These are phyloP conservation scores for Euphydryas editha DNA, from an alignment of 2,888 invertebrate species.

Conservation along the genomic window DNA sequence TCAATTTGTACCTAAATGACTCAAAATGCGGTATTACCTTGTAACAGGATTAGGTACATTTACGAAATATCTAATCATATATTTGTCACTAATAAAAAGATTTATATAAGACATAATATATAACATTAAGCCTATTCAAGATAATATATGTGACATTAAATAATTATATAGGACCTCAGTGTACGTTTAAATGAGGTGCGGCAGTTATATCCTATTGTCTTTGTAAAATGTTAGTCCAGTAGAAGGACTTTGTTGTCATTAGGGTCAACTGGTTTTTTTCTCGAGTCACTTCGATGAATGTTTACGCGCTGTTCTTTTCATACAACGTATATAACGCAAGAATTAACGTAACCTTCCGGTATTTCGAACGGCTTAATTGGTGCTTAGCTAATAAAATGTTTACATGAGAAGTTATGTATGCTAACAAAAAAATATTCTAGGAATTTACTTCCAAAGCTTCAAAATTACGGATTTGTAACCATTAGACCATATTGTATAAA, in stretches of 20 bases:
- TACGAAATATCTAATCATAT: conserved; percentile 1
- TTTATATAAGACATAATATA: neutral
- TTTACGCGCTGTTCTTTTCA: conserved; percentile 15
- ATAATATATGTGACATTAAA: conserved; percentile 14
- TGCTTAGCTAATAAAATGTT: neutral
- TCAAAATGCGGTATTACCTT: conserved; percentile 19
- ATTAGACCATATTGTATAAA: too few species aligned
- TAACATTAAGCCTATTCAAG: neutral
- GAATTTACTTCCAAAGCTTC: too few species aligned
- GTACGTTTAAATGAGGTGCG: conserved; percentile 38
- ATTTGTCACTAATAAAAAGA: neutral
- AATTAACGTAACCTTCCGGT: neutral
- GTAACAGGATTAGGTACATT: neutral
- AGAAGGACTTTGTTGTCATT: conserved; percentile 71
- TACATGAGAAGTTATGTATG: neutral
- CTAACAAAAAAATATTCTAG: neutral
- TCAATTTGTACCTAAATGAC: conserved; percentile 16
- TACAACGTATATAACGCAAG: neutral
- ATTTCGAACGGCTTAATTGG: neutral
- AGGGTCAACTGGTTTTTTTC: conserved; percentile 68
- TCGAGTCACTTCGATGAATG: conserved; percentile 39
- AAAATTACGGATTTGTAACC: too few species aligned
- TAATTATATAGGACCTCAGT: conserved; percentile 37
- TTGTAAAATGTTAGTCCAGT: conserved; percentile 39
- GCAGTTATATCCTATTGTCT: conserved; percentile 41